These are phyloP conservation scores for Nylanderia fulva DNA, from an alignment of 1,140 invertebrate genomes.

Conservation along the genomic window DNA sequence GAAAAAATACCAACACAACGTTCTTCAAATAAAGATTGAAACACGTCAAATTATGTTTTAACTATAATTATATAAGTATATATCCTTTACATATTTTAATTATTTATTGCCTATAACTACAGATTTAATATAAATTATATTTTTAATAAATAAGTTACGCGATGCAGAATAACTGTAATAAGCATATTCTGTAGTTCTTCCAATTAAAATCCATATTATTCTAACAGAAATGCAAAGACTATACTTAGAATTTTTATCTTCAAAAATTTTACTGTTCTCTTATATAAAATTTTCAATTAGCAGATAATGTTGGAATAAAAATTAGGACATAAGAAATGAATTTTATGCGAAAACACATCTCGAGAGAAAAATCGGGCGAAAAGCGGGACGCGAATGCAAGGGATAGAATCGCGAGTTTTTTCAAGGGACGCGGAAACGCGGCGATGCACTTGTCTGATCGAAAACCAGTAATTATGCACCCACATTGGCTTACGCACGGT, in stretches of 20 bases:
- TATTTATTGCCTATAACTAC: not conserved
- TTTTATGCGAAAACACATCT: not conserved
- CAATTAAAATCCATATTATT: not conserved
- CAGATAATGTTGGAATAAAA: not conserved
- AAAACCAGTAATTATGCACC: constrained; percentile 69
- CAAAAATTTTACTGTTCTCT: not conserved
- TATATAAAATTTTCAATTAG: not conserved
- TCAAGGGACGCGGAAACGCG: constrained; percentile 40
- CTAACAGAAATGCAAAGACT: not conserved
- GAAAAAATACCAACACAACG: not conserved
- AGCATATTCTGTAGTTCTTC: not conserved
- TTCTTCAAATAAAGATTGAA: not conserved
- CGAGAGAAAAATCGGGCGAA: not conserved
- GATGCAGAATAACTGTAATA: not conserved
- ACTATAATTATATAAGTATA: too few relatives aligned
- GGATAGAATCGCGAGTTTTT: constrained; percentile 28
- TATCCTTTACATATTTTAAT: not conserved
- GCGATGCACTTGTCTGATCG: constrained; percentile 59
- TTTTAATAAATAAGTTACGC: not conserved
- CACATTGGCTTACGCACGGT: constrained; percentile 62
- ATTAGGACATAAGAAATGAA: not conserved
- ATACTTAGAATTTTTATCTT: not conserved
- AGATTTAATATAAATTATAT: not conserved
- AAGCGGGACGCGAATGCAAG: not conserved
- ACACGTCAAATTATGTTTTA: not conserved